Evolutionary conservation across 2,113 vertebrate species (phyloP).

Genomic region (Bos javanicus): DNA sequence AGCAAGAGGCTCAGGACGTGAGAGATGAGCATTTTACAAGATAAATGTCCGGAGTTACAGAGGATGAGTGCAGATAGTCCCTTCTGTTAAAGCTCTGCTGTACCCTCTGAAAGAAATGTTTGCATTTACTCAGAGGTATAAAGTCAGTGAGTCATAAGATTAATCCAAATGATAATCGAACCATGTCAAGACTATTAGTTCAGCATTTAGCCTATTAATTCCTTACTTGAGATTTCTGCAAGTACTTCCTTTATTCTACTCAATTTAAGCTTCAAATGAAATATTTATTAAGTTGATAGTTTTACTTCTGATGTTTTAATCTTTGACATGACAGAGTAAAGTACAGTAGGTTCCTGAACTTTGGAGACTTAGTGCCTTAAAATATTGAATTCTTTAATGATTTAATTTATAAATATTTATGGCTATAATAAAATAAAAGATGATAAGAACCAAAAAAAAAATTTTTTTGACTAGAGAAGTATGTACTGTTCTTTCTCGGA

Average conservation of each 20-base stretch:
- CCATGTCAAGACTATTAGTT: neutral
- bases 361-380: neutral
- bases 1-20: constrained; percentile 86
- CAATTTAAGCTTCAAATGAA: constrained; percentile 67
- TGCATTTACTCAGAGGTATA: neutral
- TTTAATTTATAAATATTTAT: constrained; percentile 37
- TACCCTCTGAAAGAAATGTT: neutral
- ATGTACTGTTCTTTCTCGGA: neutral
- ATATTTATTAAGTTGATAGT: constrained; percentile 42
- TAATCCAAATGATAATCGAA: neutral
- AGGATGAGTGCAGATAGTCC: neutral
- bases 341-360: constrained; percentile 22
- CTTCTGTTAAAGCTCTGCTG: neutral
- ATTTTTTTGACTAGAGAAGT: neutral
- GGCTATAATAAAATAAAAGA: constrained; percentile 40
- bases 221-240: constrained; percentile 46
- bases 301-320: constrained; percentile 80
- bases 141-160: neutral
- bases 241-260: constrained; percentile 8
- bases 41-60: neutral
- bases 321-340: constrained; percentile 65
- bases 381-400: neutral
- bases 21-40: constrained; percentile 5
- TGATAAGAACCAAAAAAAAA: neutral
- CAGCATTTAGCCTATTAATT: constrained; percentile 44